Base-by-base conservation (phyloP, 2,888 invertebrate genomes). In the Abscondita cerata region DNA sequence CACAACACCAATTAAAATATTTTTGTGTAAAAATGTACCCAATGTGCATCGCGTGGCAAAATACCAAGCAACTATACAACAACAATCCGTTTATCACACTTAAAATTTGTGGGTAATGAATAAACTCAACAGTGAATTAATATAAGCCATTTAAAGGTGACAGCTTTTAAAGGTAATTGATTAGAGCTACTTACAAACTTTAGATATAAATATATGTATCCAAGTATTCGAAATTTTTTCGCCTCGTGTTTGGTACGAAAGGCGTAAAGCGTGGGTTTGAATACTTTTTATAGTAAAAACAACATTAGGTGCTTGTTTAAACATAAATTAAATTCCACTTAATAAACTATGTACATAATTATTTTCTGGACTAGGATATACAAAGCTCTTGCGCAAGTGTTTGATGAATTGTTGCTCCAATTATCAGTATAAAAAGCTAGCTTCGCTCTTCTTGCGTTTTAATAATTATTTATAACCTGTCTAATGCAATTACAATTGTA, bases 311-410 rank as follows among this genome's bases (percentile, higher is more conserved):
- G 41, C 47, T 54, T 36, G 57, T 52, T 38, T 19, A 20, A 58
- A 57, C 68, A 73, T 71, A 74, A 75, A 75, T 75, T 70, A 64
- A 59, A 67, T 68, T 68, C 68, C 68, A 71, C 68, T 71, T 72
- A 62, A 67, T 65, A 67, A 67, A 9, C 12, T 13, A 18, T 65
- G 67, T 62, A 65, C 67, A 66, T 75, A 76, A 77, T 77, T 77
- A 76, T 75, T 74, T 76, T 73, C 69, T 75, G 75, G 74, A 73
- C 70, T 72, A 70, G 63, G 70, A 73, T 73, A 72, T 25, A 25
- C 74, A 73, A 72, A 68, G 62, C 41, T 16, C 54, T 59, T 59
- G 59, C 54, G 54, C 36, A 48, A 62, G 52, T 44, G 41, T 52
- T 51, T 59, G 59, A 63, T 63, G 52, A 51, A 63, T 55, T 36